Percentiles rank a stretch among this genome's conserved stretches.
These are phyloP conservation scores for Drosophila siamana DNA, from an alignment of 2,888 invertebrate species.

Conservation along the genomic window DNA sequence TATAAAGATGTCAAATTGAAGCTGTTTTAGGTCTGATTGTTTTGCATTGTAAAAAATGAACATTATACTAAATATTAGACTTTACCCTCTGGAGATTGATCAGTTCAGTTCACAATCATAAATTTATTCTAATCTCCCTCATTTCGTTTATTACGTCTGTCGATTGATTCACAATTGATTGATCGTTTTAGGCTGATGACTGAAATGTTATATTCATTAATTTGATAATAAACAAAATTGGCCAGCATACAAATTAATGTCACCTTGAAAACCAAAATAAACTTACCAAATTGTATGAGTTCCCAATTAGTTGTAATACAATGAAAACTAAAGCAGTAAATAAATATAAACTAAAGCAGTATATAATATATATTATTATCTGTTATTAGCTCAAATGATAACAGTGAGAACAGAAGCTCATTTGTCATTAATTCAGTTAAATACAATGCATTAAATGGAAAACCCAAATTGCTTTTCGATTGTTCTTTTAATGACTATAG, in stretches of 20 bases:
- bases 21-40: not conserved
- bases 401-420: conserved; percentile 10
- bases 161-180: conserved; percentile 42
- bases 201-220: conserved; percentile 20
- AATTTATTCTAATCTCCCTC: conserved; percentile 18
- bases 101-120: conserved; percentile 2
- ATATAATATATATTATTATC: conserved; percentile 16
- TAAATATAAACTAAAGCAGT: conserved; percentile 27
- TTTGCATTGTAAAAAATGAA: not conserved
- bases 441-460: conserved; percentile 31
- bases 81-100: conserved; percentile 1
- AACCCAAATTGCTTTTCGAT: conserved; percentile 60
- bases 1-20: not conserved
- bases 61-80: not conserved
- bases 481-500: conserved; percentile 19
- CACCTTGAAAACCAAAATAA: not conserved
- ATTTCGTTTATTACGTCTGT: conserved; percentile 17
- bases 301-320: conserved; percentile 3
- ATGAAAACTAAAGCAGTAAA: conserved; percentile 16
- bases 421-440: conserved; percentile 43
- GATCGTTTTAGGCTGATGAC: conserved; percentile 36
- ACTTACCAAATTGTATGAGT: not conserved
- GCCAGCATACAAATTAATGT: not conserved
- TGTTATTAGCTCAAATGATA: conserved; percentile 30
- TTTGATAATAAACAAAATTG: conserved; percentile 10